Evolutionary conservation across 2,888 invertebrate species (phyloP).

Genomic region (Lamellibrachia columna): DNA sequence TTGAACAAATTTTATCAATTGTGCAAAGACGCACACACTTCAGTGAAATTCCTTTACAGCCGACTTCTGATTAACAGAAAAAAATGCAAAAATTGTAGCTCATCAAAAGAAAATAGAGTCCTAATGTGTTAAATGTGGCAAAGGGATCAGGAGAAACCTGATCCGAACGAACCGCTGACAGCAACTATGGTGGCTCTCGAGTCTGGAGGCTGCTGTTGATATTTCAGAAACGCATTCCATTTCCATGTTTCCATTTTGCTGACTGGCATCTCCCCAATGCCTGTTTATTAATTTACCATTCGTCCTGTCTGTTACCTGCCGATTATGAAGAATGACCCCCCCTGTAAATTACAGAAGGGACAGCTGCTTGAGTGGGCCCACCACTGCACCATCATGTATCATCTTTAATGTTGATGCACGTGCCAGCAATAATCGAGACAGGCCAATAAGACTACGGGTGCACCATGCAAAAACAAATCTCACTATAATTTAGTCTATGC

Average conservation of each 20-base stretch:
- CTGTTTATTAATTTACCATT: constrained; percentile 16
- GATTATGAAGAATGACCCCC: constrained; percentile 16
- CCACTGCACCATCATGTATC: background rate
- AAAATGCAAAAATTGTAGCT: background rate
- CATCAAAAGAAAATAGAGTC: background rate
- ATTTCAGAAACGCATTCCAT: background rate
- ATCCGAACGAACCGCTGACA: background rate
- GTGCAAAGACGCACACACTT: background rate
- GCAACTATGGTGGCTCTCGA: background rate
- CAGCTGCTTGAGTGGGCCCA: background rate
- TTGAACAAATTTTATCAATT: background rate
- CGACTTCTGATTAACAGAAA: background rate
- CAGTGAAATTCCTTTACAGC: background rate
- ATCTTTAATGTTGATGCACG: constrained; percentile 4
- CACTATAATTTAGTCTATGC: background rate
- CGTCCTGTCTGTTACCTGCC: constrained; percentile 2
- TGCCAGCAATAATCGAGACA: background rate
- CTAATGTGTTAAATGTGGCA: constrained; percentile 4
- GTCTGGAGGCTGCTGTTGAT: background rate
- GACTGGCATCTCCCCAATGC: constrained; percentile 16
- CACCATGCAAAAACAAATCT: constrained; percentile 10
- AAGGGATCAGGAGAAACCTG: background rate
- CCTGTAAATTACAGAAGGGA: background rate
- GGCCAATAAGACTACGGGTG: background rate
- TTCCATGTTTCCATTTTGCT: background rate